Conservation (phyloP, 2,797 vertebrate genomes). For the Crypturellus tataupa region DNA sequence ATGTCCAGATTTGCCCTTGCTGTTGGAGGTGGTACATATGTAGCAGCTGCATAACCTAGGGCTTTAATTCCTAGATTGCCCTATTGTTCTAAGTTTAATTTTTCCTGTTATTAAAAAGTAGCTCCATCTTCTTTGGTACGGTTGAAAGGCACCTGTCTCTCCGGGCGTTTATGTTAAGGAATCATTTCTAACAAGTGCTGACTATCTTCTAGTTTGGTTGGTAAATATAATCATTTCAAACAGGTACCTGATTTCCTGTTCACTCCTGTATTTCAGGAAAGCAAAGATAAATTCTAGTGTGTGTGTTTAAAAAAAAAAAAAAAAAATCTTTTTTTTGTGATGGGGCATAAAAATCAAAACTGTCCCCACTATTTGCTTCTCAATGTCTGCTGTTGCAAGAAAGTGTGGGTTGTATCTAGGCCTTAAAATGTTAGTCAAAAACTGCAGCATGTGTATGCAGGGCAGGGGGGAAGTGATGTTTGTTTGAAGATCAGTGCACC, state of each 20-base stretch:
- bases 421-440: not conserved
- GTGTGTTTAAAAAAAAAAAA: not conserved
- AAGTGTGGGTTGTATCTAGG: not conserved
- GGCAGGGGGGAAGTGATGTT: constrained; percentile 15
- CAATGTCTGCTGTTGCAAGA: not conserved
- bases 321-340: not conserved
- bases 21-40: not conserved
- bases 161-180: not conserved
- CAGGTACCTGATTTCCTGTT: not conserved
- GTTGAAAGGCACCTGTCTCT: not conserved
- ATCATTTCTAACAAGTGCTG: not conserved
- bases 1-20: not conserved
- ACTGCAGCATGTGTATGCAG: constrained; percentile 11
- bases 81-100: not conserved
- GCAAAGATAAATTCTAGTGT: not conserved
- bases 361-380: not conserved
- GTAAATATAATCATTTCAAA: not conserved
- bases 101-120: not conserved
- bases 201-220: not conserved
- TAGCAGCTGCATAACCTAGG: not conserved
- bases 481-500: constrained; percentile 64
- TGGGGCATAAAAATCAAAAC: not conserved
- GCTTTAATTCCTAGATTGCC: not conserved
- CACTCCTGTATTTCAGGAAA: not conserved
- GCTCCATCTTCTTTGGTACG: not conserved